Evolutionary conservation across 2,113 vertebrate species (phyloP).

Genomic region (Amazona guildingii): DNA sequence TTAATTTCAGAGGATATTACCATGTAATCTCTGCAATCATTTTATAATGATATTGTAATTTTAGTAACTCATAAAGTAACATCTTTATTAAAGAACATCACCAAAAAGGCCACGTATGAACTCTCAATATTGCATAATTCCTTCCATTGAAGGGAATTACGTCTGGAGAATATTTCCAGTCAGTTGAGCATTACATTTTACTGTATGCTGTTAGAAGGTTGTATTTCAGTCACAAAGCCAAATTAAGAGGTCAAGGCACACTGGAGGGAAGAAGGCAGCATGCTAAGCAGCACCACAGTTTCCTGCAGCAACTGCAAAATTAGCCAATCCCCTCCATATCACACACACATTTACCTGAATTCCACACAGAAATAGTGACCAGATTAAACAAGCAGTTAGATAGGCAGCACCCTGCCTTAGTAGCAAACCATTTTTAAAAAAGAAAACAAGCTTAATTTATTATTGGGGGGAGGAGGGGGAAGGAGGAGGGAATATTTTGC

Average conservation of each 20-base stretch:
- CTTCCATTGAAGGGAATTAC: neutral
- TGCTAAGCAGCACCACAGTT: neutral
- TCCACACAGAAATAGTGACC: accelerated
- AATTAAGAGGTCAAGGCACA: neutral
- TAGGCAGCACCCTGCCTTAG: neutral
- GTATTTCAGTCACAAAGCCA: neutral
- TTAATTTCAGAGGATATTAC: neutral
- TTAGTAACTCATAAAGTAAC: neutral
- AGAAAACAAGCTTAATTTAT: neutral
- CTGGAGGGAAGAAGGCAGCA: neutral
- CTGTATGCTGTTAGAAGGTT: neutral
- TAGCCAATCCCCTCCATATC: neutral
- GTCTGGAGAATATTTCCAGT: neutral
- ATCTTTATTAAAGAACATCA: neutral
- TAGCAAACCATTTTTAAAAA: neutral
- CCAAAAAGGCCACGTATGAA: neutral
- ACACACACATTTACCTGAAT: neutral
- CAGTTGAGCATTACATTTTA: neutral
- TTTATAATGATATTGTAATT: neutral
- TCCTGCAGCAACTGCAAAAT: neutral
- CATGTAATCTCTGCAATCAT: neutral
- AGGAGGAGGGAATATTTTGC: neutral
- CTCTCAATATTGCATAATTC: neutral
- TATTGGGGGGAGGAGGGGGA: too few relatives aligned
- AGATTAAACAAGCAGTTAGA: neutral